Base-by-base conservation (phyloP, 2,797 vertebrate species). In the Zalophus californianus region DNA sequence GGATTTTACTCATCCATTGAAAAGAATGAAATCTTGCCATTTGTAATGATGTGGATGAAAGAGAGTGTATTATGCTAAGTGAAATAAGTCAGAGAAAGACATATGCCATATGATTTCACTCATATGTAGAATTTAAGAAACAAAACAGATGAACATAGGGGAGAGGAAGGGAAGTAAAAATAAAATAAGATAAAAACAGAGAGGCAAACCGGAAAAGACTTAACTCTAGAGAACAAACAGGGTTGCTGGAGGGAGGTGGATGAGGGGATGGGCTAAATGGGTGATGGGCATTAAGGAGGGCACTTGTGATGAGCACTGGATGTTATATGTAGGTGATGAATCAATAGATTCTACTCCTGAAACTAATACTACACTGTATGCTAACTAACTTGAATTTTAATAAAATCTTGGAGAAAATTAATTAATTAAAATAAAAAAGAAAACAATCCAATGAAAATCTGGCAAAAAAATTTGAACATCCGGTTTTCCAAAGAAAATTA, bases 401-500 rank as follows among this genome's bases (percentile, higher is more conserved):
- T 35, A 35, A 68, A 35, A n/a, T 20, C 64, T 35, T 35, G 3
- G 64, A 68, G n/a, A 68, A 35, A 68, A 20, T 66, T n/a, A 66
- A n/a, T 66, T n/a, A 66, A 68, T 68, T 35, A 68, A 66, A 62
- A 11, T 29, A 14, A 14, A 29, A 68, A 68, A 66, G 32, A 66
- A 68, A n/a, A 64, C 29, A 64, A n/a, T 60, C 38, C 52, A 54
- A 23, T 62, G 75, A 85, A 90, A 92, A 80, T 58, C 52, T 68
- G n/a, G 23, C 16, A 73, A 79, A 91, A 91, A 90, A 21, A 79
- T 48, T 90, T 89, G 15, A 54, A 35, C 16, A 35, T 38, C 35
- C 10, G 41, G 92, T 90, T 86, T 96, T 62, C 32, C 21, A 83
- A 77, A 60, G 44, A 90, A 86, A 23, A 83, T 66, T 60, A 80